Evolutionary conservation across 1,140 invertebrate genomes (phyloP).

Genomic region (Megalonaias nervosa): DNA sequence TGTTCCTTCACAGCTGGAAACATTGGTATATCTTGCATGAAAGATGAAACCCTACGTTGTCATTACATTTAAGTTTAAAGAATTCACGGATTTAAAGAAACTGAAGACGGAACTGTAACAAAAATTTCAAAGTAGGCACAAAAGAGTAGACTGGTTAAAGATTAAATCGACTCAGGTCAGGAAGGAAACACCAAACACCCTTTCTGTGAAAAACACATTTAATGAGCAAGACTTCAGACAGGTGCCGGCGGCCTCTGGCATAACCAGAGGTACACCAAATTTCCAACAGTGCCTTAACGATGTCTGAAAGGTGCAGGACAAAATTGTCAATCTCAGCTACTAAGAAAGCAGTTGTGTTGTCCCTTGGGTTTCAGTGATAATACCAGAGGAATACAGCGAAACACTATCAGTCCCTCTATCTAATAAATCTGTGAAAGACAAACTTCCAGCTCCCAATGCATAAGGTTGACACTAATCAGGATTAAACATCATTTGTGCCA

Average conservation of each 20-base stretch:
- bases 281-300: background rate
- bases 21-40: too few relatives aligned
- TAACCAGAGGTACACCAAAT: too few relatives aligned
- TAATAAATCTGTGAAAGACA: background rate
- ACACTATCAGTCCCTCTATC: background rate
- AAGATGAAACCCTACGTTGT: too few relatives aligned
- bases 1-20: too few relatives aligned
- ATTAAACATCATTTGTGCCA: background rate
- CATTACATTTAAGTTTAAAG: too few relatives aligned
- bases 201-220: slow-evolving; percentile 25
- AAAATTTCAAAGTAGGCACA: slow-evolving; percentile 3
- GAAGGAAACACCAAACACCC: background rate
- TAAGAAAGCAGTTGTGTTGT: slow-evolving; percentile 33
- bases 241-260: background rate
- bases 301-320: background rate
- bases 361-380: slow-evolving; percentile 21
- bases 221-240: background rate
- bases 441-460: background rate
- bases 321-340: slow-evolving; percentile 26
- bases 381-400: slow-evolving; percentile 4
- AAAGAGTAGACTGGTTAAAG: slow-evolving; percentile 30
- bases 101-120: too few relatives aligned
- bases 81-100: too few relatives aligned
- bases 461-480: background rate
- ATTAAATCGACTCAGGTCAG: slow-evolving; percentile 13